phyloP scores from a whole-genome alignment of 2,113 vertebrate genomes.

The Gopherus evgoodei region DNA sequence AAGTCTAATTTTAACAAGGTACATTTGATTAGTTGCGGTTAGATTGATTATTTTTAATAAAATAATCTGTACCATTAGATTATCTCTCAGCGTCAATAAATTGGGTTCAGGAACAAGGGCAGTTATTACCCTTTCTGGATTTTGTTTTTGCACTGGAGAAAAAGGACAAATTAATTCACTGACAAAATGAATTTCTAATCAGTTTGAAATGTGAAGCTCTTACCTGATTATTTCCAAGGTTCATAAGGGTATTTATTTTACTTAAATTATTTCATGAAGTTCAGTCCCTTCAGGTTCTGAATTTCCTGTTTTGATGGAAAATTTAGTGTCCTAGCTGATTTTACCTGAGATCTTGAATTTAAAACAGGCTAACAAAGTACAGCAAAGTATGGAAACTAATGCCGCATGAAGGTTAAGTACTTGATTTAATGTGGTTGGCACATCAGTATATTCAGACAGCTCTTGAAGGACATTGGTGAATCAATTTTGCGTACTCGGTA shows the following conservation, averaged over 20 bases:
- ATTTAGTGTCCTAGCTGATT: background rate
- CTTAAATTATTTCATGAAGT: background rate
- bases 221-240: background rate
- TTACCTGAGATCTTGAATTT: background rate
- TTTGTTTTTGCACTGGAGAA: slow-evolving; percentile 38
- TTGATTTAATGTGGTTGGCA: background rate
- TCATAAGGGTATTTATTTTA: background rate
- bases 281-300: background rate
- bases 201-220: slow-evolving; percentile 1
- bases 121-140: slow-evolving; percentile 15
- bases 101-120: slow-evolving; percentile 21
- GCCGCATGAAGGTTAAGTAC: slow-evolving; percentile 2
- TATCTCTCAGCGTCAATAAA: slow-evolving; percentile 46
- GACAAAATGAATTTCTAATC: background rate
- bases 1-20: background rate
- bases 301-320: background rate
- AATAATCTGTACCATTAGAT: slow-evolving; percentile 36
- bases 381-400: background rate
- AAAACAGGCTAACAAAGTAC: background rate
- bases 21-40: slow-evolving; percentile 46
- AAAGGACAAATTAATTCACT: slow-evolving; percentile 40
- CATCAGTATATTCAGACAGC: background rate
- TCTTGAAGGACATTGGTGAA: background rate
- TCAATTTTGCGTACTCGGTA: background rate
- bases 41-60: slow-evolving; percentile 31